Conservation (phyloP, 1,140 invertebrate species). For the Drosophila trapezifrons region DNA sequence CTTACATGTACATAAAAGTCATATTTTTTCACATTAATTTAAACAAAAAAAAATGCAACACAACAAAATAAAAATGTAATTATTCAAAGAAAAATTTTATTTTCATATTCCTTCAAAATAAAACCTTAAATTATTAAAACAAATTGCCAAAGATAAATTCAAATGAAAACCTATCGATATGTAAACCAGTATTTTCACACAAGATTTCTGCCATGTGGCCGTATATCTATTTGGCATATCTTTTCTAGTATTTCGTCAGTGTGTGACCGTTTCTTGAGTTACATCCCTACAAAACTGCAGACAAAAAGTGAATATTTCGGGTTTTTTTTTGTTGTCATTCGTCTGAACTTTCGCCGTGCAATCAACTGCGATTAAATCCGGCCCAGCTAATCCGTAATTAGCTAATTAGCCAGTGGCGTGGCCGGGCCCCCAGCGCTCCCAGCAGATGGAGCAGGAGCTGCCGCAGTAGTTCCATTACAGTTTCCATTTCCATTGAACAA, state of each 20-base stretch:
- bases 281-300: constrained; percentile 38
- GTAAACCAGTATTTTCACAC: neutral
- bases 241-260: neutral
- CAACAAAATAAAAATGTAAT: too few species aligned
- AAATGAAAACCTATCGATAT: neutral
- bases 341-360: constrained; percentile 31
- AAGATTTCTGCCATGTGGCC: neutral
- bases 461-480: constrained; percentile 12
- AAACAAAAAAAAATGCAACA: too few species aligned
- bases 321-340: constrained; percentile 37
- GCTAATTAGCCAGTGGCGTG: constrained; percentile 24
- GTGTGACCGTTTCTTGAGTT: constrained; percentile 17
- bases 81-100: neutral
- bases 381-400: constrained; percentile 22
- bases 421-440: constrained; percentile 10
- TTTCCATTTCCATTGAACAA: constrained; percentile 48
- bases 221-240: too few species aligned
- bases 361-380: constrained; percentile 8
- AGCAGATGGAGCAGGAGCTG: constrained; percentile 27
- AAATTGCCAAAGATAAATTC: neutral
- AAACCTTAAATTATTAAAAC: neutral
- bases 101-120: neutral
- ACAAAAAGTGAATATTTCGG: constrained; percentile 35
- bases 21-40: too few species aligned
- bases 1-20: too few species aligned